phyloP scores from a whole-genome alignment of 2,888 invertebrate species.

The Pseudococcus longispinus region DNA sequence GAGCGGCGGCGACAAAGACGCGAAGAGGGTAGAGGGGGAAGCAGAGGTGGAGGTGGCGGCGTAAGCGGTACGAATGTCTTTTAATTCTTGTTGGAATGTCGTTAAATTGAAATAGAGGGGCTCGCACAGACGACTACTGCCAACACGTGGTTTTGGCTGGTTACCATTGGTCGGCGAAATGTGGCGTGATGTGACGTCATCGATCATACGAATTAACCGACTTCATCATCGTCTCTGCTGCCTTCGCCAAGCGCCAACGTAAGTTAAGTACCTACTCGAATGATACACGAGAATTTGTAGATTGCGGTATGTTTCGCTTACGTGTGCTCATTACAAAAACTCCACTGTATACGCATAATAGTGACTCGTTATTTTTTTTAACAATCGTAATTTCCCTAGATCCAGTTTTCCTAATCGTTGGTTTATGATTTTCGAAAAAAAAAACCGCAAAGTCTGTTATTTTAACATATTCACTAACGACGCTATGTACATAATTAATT shows the following conservation, averaged over 20 bases:
- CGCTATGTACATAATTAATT: not conserved
- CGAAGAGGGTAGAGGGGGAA: not conserved
- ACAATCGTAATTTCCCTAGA: not conserved
- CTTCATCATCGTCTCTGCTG: not conserved
- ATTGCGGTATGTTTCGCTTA: not conserved
- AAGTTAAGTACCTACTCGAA: too few species aligned
- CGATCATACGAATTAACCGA: conserved; percentile 24
- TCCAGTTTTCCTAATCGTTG: too few species aligned
- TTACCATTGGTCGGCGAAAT: conserved; percentile 38
- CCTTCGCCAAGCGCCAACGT: not conserved
- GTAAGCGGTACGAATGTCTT: not conserved
- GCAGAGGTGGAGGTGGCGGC: not conserved
- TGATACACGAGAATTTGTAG: not conserved
- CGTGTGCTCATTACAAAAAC: not conserved
- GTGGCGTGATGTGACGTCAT: conserved; percentile 55
- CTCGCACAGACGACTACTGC: conserved; percentile 33
- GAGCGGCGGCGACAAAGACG: not conserved
- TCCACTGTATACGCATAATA: not conserved
- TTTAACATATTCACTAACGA: too few species aligned
- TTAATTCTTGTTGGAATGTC: conserved; percentile 45
- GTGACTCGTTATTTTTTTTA: not conserved
- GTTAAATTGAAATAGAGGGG: conserved; percentile 50
- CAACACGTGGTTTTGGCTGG: conserved; percentile 49
- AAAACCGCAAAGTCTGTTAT: too few species aligned
- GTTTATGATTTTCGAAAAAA: too few species aligned